Base-by-base conservation (phyloP, 2,113 vertebrate species). In the Zingel zingel region DNA sequence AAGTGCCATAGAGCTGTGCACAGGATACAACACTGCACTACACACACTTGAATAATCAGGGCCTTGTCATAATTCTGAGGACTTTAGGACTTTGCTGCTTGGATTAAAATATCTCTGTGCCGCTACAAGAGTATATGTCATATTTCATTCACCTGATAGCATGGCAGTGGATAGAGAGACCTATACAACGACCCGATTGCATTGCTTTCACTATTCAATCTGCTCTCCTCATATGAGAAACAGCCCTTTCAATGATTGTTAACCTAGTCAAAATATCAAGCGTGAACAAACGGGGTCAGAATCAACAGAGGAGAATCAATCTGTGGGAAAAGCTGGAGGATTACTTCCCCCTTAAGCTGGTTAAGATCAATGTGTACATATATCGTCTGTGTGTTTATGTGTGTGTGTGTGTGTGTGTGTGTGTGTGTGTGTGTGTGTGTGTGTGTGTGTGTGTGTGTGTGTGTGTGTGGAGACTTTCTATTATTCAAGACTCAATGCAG, bases 221-320 rank as follows among this genome's bases (percentile, higher is more conserved):
- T n/a, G 59, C 70, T 64, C 65, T 76, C 65, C 1, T 48, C 30
- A 62, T 68, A 6, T 81, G 54, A 69, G 71, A 67, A 79, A 48
- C 50, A 23, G 73, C 56, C 62, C 47, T 36, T 84, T 90, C 79
- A 81, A 72, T 81, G 77, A 84, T 61, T n/a, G 66, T 84, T 86
- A 91, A 93, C 84, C 80, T 58, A 71, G 89, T 91, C 77, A 90
- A 89, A 90, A 89, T 77, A 88, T 78, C 78, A 83, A 82, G 77
- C 61, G n/a, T 74, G 79, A 82, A 86, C 89, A 92, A 90, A 81
- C 21, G 30, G 79, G n/a, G n/a, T n/a, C n/a, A n/a, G n/a, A n/a
- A n/a, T n/a, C n/a, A n/a, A n/a, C 89, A 82, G 65, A 77, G 45
- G 48, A 68, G 79, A 87, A 92, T 94, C 90, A 87, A 92, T 91